Conservation (phyloP, 2,888 invertebrate genomes). For the Colostygia pectinataria region DNA sequence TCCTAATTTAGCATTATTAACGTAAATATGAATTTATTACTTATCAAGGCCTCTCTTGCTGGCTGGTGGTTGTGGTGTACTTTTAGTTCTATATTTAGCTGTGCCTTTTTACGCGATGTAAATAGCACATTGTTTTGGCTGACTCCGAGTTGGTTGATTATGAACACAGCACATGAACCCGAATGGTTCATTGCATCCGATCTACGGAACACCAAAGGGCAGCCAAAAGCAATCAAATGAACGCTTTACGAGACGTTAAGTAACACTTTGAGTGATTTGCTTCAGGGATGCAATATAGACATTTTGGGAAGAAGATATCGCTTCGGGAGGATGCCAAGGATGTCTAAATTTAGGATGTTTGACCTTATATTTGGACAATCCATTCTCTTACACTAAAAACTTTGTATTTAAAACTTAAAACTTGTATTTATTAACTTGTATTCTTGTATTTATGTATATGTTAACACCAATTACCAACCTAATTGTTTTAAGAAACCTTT, state of each 20-base stretch:
- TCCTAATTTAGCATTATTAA: not conserved
- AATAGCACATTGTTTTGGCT: constrained; percentile 30
- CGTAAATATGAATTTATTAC: not conserved
- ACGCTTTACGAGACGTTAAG: constrained; percentile 38
- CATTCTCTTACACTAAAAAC: constrained; percentile 8
- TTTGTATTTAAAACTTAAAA: too few relatives aligned
- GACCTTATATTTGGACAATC: too few relatives aligned
- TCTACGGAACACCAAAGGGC: constrained; percentile 44
- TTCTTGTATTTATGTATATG: too few relatives aligned
- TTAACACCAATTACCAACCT: too few relatives aligned
- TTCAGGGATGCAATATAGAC: constrained; percentile 17
- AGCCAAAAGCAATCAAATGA: constrained; percentile 47
- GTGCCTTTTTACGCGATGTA: constrained; percentile 14
- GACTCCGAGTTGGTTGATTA: constrained; percentile 32
- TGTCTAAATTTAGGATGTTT: constrained; percentile 20
- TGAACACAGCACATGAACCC: too few relatives aligned
- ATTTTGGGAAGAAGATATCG: constrained; percentile 14
- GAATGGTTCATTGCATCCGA: constrained; percentile 42
- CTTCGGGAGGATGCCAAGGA: constrained; percentile 13
- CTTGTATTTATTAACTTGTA: too few relatives aligned
- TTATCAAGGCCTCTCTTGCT: not conserved
- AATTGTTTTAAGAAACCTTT: too few relatives aligned
- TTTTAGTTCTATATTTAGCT: constrained; percentile 9
- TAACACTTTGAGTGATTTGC: constrained; percentile 25
- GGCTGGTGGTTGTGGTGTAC: not conserved